phyloP scores from a whole-genome alignment of 2,113 vertebrate species.

The Sminthopsis crassicaudata region DNA sequence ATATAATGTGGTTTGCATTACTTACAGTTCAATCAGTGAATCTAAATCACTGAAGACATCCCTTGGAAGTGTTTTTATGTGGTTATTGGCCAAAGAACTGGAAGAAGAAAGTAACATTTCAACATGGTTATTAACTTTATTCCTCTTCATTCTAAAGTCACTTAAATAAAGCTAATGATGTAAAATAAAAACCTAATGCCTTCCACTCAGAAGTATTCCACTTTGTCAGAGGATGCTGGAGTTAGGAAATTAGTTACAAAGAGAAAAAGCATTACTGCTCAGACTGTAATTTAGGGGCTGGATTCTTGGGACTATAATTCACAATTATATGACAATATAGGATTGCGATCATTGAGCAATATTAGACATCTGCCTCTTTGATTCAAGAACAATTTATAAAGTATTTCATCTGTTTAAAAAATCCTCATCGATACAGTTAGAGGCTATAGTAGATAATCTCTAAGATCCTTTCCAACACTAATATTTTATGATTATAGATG shows the following conservation, averaged over 20 bases:
- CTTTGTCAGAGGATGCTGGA: conserved; percentile 7
- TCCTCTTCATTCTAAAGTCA: conserved; percentile 52
- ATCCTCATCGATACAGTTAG: not conserved
- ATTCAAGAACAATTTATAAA: not conserved
- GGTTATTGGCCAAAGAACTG: conserved; percentile 98
- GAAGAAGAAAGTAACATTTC: conserved; percentile 78
- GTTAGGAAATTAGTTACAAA: conserved; percentile 21
- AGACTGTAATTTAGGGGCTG: not conserved
- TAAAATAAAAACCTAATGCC: not conserved
- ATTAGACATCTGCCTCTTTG: not conserved
- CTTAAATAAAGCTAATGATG: conserved; percentile 61
- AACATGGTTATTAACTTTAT: conserved; percentile 51
- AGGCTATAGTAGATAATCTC: not conserved
- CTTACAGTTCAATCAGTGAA: conserved; percentile 98
- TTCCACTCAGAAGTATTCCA: not conserved
- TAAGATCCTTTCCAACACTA: not conserved
- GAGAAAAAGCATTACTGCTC: not conserved
- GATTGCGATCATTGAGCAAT: not conserved
- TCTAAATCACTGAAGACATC: conserved; percentile 96
- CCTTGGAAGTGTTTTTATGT: conserved; percentile 94
- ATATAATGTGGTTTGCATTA: conserved; percentile 72
- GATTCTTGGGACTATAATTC: not conserved
- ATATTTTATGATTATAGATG: not conserved
- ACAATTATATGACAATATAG: not conserved
- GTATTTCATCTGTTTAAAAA: not conserved